Evolutionary conservation across 1,140 invertebrate species (phyloP), one percentile per base, ranked within the genome.

Genomic region (Oppia nitens): DNA sequence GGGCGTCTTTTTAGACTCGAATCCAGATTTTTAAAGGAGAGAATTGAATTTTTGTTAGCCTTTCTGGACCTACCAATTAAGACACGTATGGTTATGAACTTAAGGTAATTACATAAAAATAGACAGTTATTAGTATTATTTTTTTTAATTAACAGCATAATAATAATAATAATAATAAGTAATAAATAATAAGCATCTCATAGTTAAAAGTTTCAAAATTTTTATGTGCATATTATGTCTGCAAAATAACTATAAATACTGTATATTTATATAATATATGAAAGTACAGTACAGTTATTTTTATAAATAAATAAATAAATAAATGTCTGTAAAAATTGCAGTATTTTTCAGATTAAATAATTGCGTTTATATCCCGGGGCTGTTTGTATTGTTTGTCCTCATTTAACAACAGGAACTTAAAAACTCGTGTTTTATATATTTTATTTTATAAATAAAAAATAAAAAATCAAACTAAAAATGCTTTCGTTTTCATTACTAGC

Each of bases 1-100:
- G 92, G 92, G n/a, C 86, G 87, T 78, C 84, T 96, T 64, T 89
- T 91, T 68, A 85, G 87, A 56, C 92, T 96, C 87, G 76, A 59
- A 1, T 20, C 82, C 2, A 70, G 75, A 26, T 81, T 87, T 69
- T 87, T 94, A 58, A 74, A 79, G 21, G 81, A 86, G 61, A 79
- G 89, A 65, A 79, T 88, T 60, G 78, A 83, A 60, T 96, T 96
- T 73, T 75, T 97, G 2, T 70, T 95, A 0, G 82, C 87, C 67
- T 92, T 97, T 69, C 75, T 94, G 2, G 85, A 91, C 71, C 73
- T 94, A 62, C 88, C 89, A 2, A 81, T 83, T 63, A 79, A 85
- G 66, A 85, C 83, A 68, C 76, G 87, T 54, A 75, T 87, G 66
- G 85, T 97, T 0, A 86, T 86, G 72, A 87, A 91, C 71, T 79